Conservation (phyloP, 2,888 invertebrate species). For the Parnassius smintheus region DNA sequence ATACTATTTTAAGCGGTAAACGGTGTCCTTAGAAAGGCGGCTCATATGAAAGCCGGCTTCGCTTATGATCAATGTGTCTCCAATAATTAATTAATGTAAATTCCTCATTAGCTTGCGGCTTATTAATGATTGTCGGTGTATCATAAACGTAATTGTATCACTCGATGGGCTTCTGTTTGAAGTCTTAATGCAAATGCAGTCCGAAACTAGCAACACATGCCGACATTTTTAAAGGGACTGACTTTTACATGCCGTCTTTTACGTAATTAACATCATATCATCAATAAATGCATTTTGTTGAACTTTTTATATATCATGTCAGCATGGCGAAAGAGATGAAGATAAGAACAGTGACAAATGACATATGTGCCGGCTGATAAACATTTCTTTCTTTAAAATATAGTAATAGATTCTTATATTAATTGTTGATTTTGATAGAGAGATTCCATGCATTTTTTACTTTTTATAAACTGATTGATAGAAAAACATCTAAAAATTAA, state of each 20-base stretch:
- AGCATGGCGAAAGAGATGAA: neutral
- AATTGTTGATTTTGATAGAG: too few species aligned
- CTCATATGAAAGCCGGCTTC: neutral
- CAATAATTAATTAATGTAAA: constrained; percentile 10
- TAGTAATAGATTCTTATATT: too few species aligned
- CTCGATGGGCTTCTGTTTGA: neutral
- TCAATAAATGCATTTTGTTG: neutral
- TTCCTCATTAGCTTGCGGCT: constrained; percentile 1
- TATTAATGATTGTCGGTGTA: constrained; percentile 8
- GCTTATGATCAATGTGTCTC: constrained; percentile 7
- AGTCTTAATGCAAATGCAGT: constrained; percentile 12
- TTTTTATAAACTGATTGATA: too few species aligned
- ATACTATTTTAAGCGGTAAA: neutral
- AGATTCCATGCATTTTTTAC: too few species aligned
- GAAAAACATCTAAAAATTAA: too few species aligned
- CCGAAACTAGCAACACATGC: constrained; percentile 6
- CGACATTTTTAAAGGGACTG: neutral
- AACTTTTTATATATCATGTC: neutral
- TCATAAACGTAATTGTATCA: constrained; percentile 5
- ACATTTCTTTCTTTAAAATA: too few species aligned
- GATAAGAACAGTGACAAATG: neutral
- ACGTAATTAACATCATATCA: neutral
- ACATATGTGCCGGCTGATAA: neutral
- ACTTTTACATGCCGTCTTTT: neutral
- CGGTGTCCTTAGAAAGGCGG: neutral